Evolutionary conservation across 2,888 invertebrate genomes (phyloP), one percentile per base, ranked within the genome.

Genomic region (Ennomos quercinarius): DNA sequence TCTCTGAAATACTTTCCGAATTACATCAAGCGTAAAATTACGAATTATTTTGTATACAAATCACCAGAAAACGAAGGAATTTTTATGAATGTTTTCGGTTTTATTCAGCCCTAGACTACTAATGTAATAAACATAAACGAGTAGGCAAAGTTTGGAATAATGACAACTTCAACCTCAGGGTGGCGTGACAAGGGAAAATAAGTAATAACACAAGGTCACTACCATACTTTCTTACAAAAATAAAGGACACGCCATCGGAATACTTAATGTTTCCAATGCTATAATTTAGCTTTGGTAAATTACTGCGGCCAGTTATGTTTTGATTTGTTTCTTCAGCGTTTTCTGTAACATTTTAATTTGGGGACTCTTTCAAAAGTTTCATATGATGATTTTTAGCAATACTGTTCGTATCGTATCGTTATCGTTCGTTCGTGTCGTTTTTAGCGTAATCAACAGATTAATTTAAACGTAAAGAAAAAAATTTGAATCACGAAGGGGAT

Each of bases 131-230:
- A 27, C 27, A 44, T 48, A 45, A 35, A 42, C 41, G 13, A 50
- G 11, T 45, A 36, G 34, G 37, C 9, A 5, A 55, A 55, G 42
- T 46, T 42, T 37, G 41, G 34, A 53, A 56, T 40, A 51, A 61
- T 56, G 55, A 35, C 46, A 51, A 38, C 39, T 49, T 41, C 13
- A 11, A 38, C 39, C 54, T 41, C 13, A 11, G 13, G 17, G 51
- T 61, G 17, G 60, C 60, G 60, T 61, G 60, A 47, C 51, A 35
- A 51, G 51, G 39, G 49, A 47, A 51, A 43, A 56, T 61, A 61
- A 61, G 40, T 56, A 51, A 56, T 47, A 42, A 12, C 6, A 11
- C 54, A 59, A 48, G 54, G 54, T 41, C 53, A 42, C 37, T 35
- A 13, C 49, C n/a, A 45, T 53, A 53, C 53, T 53, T 59, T 59